Evolutionary conservation across 2,888 invertebrate genomes (phyloP), one percentile per base, ranked within the genome.

Genomic region (Ochropleura plecta): DNA sequence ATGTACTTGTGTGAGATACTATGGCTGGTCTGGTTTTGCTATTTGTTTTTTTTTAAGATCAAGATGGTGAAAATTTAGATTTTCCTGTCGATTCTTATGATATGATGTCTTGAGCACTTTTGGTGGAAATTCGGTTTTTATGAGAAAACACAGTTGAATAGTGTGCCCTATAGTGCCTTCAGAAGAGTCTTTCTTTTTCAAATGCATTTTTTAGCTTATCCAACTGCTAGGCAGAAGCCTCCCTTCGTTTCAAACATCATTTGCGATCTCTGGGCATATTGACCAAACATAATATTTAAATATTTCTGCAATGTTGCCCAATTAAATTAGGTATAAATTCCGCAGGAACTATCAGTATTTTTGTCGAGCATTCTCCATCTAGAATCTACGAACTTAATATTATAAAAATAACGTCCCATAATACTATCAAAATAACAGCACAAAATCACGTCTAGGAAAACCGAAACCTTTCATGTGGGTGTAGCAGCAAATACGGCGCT

Each of bases 401-500:
- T 20, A 20, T 14, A 3, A 53, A 53, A 53, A 20, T 12, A 9
- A 53, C 18, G 53, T 53, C 8, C 53, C 3, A 9, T 9, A n/a
- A 9, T n/a, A n/a, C 16, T 49, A 53, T 4, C 53, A 53, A 53
- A 53, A n/a, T n/a, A 53, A n/a, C 20, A 0, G 20, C 10, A 55
- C 20, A 55, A 55, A 40, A 59, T 40, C 40, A 59, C 4, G 3
- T 46, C 49, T n/a, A 18, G 12, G 55, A n/a, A 55, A 64, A 60
- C 42, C 40, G 4, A 48, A 1, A n/a, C 42, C 16, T 57, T 44
- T 9, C 9, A 30, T 51, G 49, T 63, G 3, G 30, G 18, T 46
- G 40, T 18, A 78, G 16, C 20, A 12, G 20, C 57, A 73, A 76
- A 81, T 64, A 75, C 40, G 44, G 20, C 51, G 57, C 57, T 18